Percentiles rank a stretch among this genome's conserved stretches.
Evolutionary conservation across 2,888 invertebrate species (phyloP).

Genomic region (Bellardia bayeri): DNA sequence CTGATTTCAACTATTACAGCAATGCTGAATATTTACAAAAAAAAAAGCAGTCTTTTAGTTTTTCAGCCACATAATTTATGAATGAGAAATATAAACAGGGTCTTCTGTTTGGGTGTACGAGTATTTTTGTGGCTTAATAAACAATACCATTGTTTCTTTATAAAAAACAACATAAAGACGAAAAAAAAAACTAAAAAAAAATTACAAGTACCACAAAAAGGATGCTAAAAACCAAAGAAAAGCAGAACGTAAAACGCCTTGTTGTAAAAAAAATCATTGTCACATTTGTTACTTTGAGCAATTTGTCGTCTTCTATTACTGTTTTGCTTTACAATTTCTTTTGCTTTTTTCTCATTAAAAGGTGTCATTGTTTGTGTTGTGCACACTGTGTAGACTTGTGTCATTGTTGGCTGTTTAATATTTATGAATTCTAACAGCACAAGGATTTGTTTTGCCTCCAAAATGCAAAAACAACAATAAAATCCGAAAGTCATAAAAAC

Average conservation of each 20-base stretch:
- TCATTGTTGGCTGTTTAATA: conserved; percentile 37
- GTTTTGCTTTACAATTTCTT: background rate
- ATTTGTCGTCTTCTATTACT: conserved; percentile 63
- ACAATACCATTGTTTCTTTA: conserved; percentile 64
- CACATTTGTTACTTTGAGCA: conserved; percentile 67
- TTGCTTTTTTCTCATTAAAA: conserved; percentile 21
- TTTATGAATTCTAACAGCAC: conserved; percentile 52
- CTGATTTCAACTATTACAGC: conserved; percentile 42
- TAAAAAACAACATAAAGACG: background rate
- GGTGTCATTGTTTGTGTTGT: conserved; percentile 38
- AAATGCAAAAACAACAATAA: conserved; percentile 4
- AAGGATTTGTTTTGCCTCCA: background rate
- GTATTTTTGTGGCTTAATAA: conserved; percentile 62
- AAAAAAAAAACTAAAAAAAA: conserved; percentile 19
- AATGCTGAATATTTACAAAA: conserved; percentile 43
- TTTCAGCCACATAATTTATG: conserved; percentile 39
- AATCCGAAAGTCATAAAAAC: conserved; percentile 39
- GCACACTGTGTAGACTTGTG: conserved; percentile 8
- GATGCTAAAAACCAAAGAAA: conserved; percentile 17
- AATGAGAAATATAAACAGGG: conserved; percentile 18
- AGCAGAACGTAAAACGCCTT: conserved; percentile 28
- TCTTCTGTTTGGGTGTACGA: background rate
- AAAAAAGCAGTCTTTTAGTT: background rate
- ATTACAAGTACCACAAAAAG: conserved; percentile 19
- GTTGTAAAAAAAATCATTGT: conserved; percentile 47